A percentile compares a stretch with the other conserved stretches of the same genome.
Evolutionary conservation across 2,797 vertebrate species (phyloP).

Genomic region (Acanthis flammea): DNA sequence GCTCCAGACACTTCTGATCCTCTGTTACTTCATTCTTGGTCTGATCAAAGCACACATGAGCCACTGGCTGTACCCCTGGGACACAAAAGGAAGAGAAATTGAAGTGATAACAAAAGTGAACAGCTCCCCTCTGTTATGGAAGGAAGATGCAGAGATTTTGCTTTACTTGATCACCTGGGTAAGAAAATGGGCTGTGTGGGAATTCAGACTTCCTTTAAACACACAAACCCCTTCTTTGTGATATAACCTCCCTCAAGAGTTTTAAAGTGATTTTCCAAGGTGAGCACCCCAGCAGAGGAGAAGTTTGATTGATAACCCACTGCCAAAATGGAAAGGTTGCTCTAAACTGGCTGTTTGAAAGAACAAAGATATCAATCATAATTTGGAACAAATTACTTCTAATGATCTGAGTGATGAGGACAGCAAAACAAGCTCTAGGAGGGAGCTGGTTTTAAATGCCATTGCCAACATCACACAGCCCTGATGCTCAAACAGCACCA

Average conservation of each 20-base stretch:
- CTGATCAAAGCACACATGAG: constrained; percentile 79
- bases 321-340: neutral
- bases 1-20: constrained; percentile 73
- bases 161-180: neutral
- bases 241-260: neutral
- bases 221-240: neutral
- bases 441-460: neutral
- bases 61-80: constrained; percentile 78
- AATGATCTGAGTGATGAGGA: neutral
- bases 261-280: neutral
- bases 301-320: neutral
- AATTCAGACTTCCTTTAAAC: neutral
- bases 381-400: neutral
- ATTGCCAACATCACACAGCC: neutral
- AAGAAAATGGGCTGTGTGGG: neutral
- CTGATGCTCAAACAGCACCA: neutral
- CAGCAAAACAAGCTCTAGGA: neutral
- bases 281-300: neutral
- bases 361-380: neutral
- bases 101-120: neutral
- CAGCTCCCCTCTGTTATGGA: neutral
- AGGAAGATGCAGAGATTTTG: neutral
- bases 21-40: constrained; percentile 65
- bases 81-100: neutral
- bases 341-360: neutral